phyloP scores from a whole-genome alignment of 2,113 vertebrate species.

The Callorhinus ursinus region DNA sequence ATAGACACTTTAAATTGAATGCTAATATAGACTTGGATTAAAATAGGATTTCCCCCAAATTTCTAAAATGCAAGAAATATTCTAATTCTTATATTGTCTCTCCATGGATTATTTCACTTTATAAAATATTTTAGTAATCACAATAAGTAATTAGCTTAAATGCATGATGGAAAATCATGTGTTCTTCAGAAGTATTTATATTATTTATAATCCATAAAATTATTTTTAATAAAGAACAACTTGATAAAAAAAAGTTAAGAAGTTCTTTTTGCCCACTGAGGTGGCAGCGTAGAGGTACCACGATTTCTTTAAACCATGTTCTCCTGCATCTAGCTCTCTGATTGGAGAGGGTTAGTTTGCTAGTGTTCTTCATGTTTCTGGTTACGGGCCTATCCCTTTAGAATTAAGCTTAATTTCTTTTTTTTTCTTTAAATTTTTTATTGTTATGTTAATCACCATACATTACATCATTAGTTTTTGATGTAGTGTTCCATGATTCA shows the following conservation, averaged over 20 bases:
- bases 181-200: neutral
- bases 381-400: neutral
- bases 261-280: neutral
- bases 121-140: neutral
- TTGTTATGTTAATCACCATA: too few species aligned
- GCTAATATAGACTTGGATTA: neutral
- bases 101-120: neutral
- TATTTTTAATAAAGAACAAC: neutral
- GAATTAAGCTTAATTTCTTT: conserved; percentile 2
- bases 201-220: neutral
- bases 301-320: neutral
- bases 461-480: too few species aligned
- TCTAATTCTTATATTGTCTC: neutral
- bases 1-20: neutral
- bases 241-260: neutral
- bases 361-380: neutral
- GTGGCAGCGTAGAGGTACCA: neutral
- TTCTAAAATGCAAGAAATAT: neutral
- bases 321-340: neutral
- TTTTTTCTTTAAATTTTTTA: too few species aligned
- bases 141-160: neutral
- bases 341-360: neutral
- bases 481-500: too few species aligned
- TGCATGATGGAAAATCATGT: neutral
- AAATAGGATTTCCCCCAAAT: neutral